Evolutionary conservation across 2,888 invertebrate genomes (phyloP).

Genomic region (Phalangium opilio): DNA sequence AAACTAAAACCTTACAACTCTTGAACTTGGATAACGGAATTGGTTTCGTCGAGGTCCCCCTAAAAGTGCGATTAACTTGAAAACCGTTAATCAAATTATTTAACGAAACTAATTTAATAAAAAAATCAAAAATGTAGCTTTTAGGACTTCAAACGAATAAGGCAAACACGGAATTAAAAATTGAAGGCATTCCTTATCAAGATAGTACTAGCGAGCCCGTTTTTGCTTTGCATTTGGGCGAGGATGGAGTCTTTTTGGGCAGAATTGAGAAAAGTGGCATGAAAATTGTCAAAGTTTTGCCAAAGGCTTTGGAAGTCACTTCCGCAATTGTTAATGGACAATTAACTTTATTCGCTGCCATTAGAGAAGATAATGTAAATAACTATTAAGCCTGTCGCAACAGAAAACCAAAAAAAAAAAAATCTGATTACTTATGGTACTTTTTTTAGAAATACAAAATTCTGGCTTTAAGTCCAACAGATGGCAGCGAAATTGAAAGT

Average conservation of each 20-base stretch:
- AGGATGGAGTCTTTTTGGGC: conserved; percentile 10
- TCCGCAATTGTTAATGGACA: not conserved
- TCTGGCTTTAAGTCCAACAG: conserved; percentile 8
- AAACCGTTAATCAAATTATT: too few relatives aligned
- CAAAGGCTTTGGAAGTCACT: conserved; percentile 1
- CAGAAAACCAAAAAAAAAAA: conserved; percentile 2
- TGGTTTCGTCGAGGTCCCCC: conserved; percentile 14
- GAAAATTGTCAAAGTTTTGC: conserved; percentile 16
- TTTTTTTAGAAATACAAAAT: conserved; percentile 7
- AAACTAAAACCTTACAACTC: conserved; percentile 11
- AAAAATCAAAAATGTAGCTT: too few relatives aligned
- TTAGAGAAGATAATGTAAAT: not conserved
- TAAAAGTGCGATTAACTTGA: too few relatives aligned
- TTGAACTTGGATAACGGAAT: conserved; percentile 14
- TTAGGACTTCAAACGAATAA: conserved; percentile 11
- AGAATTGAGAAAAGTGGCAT: conserved; percentile 12
- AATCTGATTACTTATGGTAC: conserved; percentile 9
- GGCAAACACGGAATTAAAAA: conserved; percentile 5
- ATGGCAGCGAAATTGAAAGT: conserved; percentile 3
- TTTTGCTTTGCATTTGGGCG: conserved; percentile 16
- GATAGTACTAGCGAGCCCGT: conserved; percentile 12
- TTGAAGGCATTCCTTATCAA: conserved; percentile 14
- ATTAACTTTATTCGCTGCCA: too few relatives aligned
- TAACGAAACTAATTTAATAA: too few relatives aligned
- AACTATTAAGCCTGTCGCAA: not conserved